These are phyloP conservation scores for Danionella dracula DNA, from an alignment of 2,797 vertebrate genomes.

Conservation along the genomic window DNA sequence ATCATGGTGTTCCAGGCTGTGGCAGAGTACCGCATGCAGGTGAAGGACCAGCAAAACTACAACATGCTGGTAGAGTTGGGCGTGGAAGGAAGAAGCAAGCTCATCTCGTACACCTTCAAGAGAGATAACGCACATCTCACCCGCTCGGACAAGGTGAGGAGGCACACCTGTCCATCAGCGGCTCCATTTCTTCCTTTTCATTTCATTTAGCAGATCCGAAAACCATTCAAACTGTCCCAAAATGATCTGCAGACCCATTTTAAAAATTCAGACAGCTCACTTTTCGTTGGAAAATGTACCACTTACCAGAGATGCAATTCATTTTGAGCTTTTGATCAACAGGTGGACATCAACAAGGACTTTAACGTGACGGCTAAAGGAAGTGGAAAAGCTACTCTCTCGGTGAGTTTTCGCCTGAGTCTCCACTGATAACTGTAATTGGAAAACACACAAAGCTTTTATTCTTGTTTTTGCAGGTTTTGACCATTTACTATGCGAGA, in stretches of 20 bases:
- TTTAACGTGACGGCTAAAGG: conserved; percentile 64
- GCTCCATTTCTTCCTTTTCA: neutral
- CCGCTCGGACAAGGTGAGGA: conserved; percentile 34
- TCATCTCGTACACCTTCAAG: conserved; percentile 50
- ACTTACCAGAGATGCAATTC: no score
- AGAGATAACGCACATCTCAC: conserved; percentile 39
- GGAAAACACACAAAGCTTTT: no score
- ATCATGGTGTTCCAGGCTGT: conserved; percentile 46
- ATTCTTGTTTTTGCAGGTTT: conserved; percentile 57
- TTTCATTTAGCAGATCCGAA: neutral
- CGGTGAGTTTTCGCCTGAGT: no score
- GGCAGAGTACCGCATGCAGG: conserved; percentile 40
- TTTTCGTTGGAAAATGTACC: no score
- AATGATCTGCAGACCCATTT: no score
- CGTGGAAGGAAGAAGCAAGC: conserved; percentile 58
- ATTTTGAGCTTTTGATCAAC: neutral
- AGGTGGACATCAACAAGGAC: conserved; percentile 37
- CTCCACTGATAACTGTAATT: no score
- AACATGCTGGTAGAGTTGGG: conserved; percentile 71
- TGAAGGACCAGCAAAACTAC: conserved; percentile 42
- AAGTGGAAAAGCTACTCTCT: conserved; percentile 65
- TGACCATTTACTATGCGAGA: conserved; percentile 76
- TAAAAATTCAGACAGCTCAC: no score
- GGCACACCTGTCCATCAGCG: no score
- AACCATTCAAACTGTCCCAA: no score